Conservation (phyloP, 2,888 invertebrate species). For the Cistogaster globosa region DNA sequence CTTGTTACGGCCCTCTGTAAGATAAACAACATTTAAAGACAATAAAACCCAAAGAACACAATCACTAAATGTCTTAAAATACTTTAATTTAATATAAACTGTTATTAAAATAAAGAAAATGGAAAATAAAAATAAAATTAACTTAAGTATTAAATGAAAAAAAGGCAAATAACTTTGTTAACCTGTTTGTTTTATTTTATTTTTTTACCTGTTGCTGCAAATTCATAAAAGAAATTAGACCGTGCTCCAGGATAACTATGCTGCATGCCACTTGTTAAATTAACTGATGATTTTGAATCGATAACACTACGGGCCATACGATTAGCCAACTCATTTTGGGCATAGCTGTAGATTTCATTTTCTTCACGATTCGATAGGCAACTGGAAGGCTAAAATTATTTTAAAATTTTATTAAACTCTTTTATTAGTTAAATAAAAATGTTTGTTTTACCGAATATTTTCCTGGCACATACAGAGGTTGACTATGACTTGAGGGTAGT, state of each 20-base stretch:
- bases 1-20: constrained; percentile 82
- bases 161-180: neutral
- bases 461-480: constrained; percentile 94
- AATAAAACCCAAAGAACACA: constrained; percentile 52
- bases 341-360: constrained; percentile 95
- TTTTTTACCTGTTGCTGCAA: constrained; percentile 82
- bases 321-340: constrained; percentile 92
- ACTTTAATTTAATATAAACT: constrained; percentile 26
- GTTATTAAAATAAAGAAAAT: constrained; percentile 7
- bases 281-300: constrained; percentile 86
- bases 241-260: constrained; percentile 82
- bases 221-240: constrained; percentile 83
- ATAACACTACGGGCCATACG: constrained; percentile 86
- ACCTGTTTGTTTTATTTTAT: neutral
- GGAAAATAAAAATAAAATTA: neutral
- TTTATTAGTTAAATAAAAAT: neutral
- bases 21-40: constrained; percentile 53
- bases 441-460: constrained; percentile 92
- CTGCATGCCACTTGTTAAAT: constrained; percentile 82
- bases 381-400: constrained; percentile 89
- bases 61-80: constrained; percentile 69
- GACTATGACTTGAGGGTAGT: constrained; percentile 91
- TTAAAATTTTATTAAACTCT: too few relatives aligned
- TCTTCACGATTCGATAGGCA: constrained; percentile 95
- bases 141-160: neutral